Base-by-base conservation (phyloP, 2,113 vertebrate genomes). In the Lanius ludovicianus region DNA sequence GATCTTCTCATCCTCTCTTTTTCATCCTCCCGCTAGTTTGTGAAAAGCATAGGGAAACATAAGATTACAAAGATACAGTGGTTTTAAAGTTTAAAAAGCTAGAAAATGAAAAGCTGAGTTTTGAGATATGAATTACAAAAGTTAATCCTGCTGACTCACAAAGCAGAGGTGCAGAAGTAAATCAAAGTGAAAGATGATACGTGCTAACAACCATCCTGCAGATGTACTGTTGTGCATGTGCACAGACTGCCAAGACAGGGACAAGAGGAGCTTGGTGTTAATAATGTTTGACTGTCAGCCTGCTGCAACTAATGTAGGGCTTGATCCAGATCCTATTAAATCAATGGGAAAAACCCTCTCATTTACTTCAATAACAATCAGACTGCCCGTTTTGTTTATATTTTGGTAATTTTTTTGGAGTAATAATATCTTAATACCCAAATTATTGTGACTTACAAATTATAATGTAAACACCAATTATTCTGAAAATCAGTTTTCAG, bases 111-210 rank as follows among this genome's bases (percentile, higher is more conserved):
- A 92, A 81, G 39, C 47, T 63, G 27, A 76, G 10, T 41, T 95
- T 65, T 68, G 56, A 71, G 50, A 57, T 82, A 44, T 70, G 31
- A 87, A 75, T 53, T 56, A 53, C 47, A 35, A 24, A 84, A 82
- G 50, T 52, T 37, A 70, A 89, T 64, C 57, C 71, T 70, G 57
- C 50, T 81, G 73, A 80, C 69, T 95, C 71, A 64, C 53, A 87
- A 91, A 83, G 73, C 63, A 87, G 70, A 92, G 81, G 42, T 30
- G 55, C 91, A 93, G 82, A 93, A 92, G 31, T 47, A 83, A 96
- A 94, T 87, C 27, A 46, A 39, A 82, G 62, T 67, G 76, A 93
- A 92, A 74, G 85, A 35, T 30, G 39, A 70, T 76, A 70, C 0
- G 6, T 76, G 52, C 67, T 55, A 79, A 30, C 56, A 75, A 52